Conservation (phyloP, 2,888 invertebrate species). For the Teleiodes luculella region DNA sequence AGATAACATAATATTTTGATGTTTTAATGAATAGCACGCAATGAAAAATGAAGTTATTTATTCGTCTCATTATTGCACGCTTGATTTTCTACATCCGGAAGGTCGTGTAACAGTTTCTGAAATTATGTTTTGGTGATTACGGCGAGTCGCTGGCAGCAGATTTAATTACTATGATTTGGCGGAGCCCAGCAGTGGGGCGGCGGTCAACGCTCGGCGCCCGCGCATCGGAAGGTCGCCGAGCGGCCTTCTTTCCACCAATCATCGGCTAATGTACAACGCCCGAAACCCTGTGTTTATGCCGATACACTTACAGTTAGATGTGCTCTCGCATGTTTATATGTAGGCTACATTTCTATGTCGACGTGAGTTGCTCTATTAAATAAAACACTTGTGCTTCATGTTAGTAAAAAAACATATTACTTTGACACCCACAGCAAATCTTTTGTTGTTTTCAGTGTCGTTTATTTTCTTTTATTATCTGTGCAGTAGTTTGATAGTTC, state of each 20-base stretch:
- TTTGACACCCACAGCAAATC: too few species aligned
- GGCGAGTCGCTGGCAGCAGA: background rate
- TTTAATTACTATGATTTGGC: conserved; percentile 18
- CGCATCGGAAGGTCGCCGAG: conserved; percentile 72
- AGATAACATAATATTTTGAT: too few species aligned
- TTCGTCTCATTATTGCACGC: background rate
- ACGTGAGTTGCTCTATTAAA: conserved; percentile 57
- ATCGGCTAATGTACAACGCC: conserved; percentile 47
- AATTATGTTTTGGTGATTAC: conserved; percentile 13
- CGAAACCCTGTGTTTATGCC: conserved; percentile 69
- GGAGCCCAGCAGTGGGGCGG: conserved; percentile 6
- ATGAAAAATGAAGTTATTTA: background rate
- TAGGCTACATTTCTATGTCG: conserved; percentile 73
- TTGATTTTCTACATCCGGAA: background rate
- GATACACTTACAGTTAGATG: conserved; percentile 69
- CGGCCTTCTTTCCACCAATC: conserved; percentile 72
- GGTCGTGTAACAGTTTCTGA: conserved; percentile 13
- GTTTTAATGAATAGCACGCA: background rate
- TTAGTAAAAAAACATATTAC: too few species aligned
- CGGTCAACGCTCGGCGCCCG: conserved; percentile 65
- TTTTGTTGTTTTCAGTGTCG: too few species aligned
- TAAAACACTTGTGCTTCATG: conserved; percentile 26
- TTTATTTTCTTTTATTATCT: too few species aligned
- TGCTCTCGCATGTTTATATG: conserved; percentile 70
- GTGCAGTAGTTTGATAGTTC: too few species aligned